phyloP scores from a whole-genome alignment of 2,888 invertebrate species.

The Odontocerum albicorne region DNA sequence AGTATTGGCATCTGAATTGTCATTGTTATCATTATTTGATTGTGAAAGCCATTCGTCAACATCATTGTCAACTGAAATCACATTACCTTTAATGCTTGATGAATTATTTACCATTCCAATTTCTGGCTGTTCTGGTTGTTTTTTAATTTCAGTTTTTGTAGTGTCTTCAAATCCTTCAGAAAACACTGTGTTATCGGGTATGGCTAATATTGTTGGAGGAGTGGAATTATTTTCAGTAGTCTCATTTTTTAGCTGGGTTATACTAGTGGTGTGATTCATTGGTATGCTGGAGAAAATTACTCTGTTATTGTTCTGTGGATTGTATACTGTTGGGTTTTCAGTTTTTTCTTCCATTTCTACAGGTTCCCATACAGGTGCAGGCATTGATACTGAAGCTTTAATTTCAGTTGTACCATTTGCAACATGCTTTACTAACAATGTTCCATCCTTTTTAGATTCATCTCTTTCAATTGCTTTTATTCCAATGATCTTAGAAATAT shows the following conservation, averaged over 20 bases:
- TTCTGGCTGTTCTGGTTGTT: neutral
- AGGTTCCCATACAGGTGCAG: constrained; percentile 52
- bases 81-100: neutral
- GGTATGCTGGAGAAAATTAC: constrained; percentile 24
- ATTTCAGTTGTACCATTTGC: constrained; percentile 22
- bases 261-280: constrained; percentile 11
- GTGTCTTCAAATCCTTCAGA: constrained; percentile 9
- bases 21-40: neutral
- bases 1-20: constrained; percentile 3
- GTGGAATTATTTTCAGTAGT: constrained; percentile 12
- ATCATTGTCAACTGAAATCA: constrained; percentile 8
- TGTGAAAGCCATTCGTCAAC: constrained; percentile 27
- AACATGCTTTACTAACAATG: constrained; percentile 10
- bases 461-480: neutral
- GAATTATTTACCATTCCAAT: constrained; percentile 8
- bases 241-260: neutral
- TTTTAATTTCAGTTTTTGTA: constrained; percentile 5
- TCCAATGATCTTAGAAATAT: neutral
- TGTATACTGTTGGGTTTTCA: neutral
- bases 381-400: constrained; percentile 35
- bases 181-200: constrained; percentile 30
- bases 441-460: neutral
- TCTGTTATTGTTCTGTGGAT: constrained; percentile 12
- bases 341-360: constrained; percentile 21
- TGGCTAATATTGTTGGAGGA: constrained; percentile 20